Evolutionary conservation across 2,888 invertebrate species (phyloP).

Genomic region (Tetropium fuscum): DNA sequence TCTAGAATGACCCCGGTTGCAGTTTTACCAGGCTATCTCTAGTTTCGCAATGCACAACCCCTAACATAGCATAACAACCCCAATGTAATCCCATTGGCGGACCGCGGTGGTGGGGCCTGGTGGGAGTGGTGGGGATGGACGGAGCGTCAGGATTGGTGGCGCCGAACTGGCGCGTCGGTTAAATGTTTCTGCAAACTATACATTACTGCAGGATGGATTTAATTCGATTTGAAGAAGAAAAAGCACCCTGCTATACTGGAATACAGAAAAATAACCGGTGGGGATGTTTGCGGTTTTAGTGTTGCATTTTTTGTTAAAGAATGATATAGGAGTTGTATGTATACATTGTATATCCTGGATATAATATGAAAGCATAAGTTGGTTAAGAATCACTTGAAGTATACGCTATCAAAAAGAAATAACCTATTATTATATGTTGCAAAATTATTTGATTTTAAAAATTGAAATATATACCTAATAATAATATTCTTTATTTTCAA

Average conservation of each 20-base stretch:
- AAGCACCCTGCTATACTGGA: constrained; percentile 18
- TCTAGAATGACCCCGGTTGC: constrained; percentile 54
- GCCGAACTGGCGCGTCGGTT: constrained; percentile 65
- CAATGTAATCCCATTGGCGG: constrained; percentile 35
- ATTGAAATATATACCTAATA: too few relatives aligned
- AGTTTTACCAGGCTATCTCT: constrained; percentile 42
- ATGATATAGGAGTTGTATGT: not conserved
- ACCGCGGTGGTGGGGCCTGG: constrained; percentile 23
- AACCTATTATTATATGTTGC: too few relatives aligned
- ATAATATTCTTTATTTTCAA: too few relatives aligned
- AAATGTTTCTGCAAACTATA: constrained; percentile 53
- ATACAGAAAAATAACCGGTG: constrained; percentile 24
- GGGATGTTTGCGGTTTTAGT: constrained; percentile 20
- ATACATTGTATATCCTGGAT: too few relatives aligned
- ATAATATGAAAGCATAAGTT: too few relatives aligned
- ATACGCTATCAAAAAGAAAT: too few relatives aligned
- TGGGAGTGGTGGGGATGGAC: constrained; percentile 22
- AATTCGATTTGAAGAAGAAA: constrained; percentile 33
- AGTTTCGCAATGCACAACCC: constrained; percentile 43
- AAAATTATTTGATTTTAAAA: too few relatives aligned
- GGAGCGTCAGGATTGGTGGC: constrained; percentile 50
- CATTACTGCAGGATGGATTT: constrained; percentile 33
- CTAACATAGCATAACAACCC: constrained; percentile 28
- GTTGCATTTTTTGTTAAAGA: constrained; percentile 5
- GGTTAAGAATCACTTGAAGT: too few relatives aligned